Evolutionary conservation across 1,140 invertebrate species (phyloP), one percentile per base, ranked within the genome.

Genomic region (Leptinotarsa undecemlineata): DNA sequence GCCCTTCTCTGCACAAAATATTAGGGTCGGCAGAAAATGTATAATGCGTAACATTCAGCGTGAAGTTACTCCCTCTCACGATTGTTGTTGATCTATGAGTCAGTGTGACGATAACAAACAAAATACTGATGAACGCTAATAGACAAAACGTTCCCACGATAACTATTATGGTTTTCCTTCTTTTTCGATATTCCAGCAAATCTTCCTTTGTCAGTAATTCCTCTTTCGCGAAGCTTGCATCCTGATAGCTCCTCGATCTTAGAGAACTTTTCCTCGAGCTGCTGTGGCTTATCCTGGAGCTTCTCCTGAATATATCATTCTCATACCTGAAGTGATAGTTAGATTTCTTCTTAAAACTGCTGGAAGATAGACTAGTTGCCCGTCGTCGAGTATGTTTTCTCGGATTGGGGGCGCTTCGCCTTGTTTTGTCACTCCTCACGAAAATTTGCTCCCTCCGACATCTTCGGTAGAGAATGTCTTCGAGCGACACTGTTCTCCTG

Each of bases 61-160:
- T 89, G 23, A 85, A 85, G 82, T 86, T 87, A 68, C 88, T 85
- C 4, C 26, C 33, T 42, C 78, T 72, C 78, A 88, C 86, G 63
- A 86, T 89, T 21, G 62, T 64, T 19, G 74, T 78, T 13, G 68
- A 74, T 81, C 88, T 88, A 84, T 92, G 91, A 13, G 91, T 92
- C 77, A 93, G 86, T 48, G 91, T 92, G 77, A 93, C 87, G 78
- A 92, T 88, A 79, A 93, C 90, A 76, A 90, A 90, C 61, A 92
- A 88, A 33, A 92, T 76, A 64, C 77, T 76, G 19, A 78, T 21
- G 33, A 61, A 76, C 20, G 74, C 62, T 33, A 78, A 51, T 21
- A 76, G 57, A 8, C 71, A 69, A 63, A 74, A 78, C 15, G 68
- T 74, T 63, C 20, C 70, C n/a, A 78, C 15, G 15, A 78, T 78